phyloP scores from a whole-genome alignment of 2,113 vertebrate genomes.

The Tiliqua scincoides region DNA sequence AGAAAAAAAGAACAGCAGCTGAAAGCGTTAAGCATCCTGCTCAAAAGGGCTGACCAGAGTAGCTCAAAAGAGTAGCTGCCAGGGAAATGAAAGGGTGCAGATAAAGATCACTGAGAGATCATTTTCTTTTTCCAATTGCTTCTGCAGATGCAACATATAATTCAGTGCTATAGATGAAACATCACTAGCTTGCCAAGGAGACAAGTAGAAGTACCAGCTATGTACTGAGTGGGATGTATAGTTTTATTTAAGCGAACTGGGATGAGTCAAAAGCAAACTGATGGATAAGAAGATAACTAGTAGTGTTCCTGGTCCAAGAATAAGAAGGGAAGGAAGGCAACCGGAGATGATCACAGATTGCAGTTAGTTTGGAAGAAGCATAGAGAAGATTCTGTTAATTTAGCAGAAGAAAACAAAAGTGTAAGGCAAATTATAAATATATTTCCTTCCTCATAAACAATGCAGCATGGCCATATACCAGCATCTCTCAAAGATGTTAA shows the following conservation, averaged over 20 bases:
- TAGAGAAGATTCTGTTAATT: not conserved
- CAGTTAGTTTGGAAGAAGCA: not conserved
- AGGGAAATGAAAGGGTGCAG: not conserved
- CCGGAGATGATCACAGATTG: not conserved
- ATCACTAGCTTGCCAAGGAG: not conserved
- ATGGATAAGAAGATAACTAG: not conserved
- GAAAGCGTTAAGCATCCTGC: not conserved
- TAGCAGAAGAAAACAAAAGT: not conserved
- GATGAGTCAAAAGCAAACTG: not conserved
- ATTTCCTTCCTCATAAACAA: not conserved
- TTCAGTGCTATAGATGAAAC: not conserved
- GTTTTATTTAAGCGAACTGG: not conserved
- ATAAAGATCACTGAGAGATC: not conserved
- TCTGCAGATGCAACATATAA: not conserved
- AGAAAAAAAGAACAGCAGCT: not conserved
- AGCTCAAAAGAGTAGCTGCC: not conserved
- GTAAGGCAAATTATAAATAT: not conserved
- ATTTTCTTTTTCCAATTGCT: not conserved
- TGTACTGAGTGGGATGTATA: not conserved
- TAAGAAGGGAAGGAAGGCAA: not conserved
- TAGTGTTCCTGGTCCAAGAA: not conserved
- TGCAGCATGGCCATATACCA: not conserved
- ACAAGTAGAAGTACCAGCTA: not conserved
- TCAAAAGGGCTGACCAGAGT: not conserved
- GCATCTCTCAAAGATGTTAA: not conserved